phyloP scores from a whole-genome alignment of 1,140 invertebrate species.

The Caerostris darwini region DNA sequence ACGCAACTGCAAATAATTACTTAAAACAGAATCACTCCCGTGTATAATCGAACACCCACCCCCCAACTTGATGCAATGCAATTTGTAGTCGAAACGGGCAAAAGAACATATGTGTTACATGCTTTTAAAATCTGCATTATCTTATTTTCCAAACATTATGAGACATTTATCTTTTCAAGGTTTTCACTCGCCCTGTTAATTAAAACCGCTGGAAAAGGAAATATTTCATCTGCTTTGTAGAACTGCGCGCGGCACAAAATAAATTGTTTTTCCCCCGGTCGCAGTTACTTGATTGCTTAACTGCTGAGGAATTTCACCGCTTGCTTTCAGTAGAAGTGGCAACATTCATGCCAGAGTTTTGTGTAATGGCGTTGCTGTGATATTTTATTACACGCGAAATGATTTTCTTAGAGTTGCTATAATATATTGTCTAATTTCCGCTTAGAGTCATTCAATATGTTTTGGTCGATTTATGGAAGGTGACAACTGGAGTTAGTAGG shows the following conservation, averaged over 20 bases:
- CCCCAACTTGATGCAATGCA: background rate
- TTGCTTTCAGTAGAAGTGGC: too few relatives aligned
- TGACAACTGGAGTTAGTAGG: too few relatives aligned
- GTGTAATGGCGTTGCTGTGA: too few relatives aligned
- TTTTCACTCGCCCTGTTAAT: background rate
- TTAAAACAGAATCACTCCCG: background rate
- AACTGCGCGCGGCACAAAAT: background rate
- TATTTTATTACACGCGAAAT: too few relatives aligned
- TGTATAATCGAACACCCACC: background rate
- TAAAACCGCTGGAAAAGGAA: conserved; percentile 1
- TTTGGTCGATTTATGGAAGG: too few relatives aligned
- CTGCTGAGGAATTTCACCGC: conserved; percentile 25
- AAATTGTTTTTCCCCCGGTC: conserved; percentile 27
- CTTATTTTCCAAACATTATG: conserved; percentile 7
- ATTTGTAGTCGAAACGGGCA: too few relatives aligned
- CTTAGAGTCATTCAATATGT: too few relatives aligned
- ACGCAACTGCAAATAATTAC: background rate
- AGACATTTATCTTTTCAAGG: background rate
- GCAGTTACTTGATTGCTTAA: conserved; percentile 34
- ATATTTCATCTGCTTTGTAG: background rate
- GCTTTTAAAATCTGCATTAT: conserved; percentile 35
- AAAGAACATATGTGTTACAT: too few relatives aligned
- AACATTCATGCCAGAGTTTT: too few relatives aligned
- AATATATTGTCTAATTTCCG: too few relatives aligned
- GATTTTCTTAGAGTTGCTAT: too few relatives aligned